These are phyloP conservation scores for Noctuana brunneofusca DNA, from an alignment of 2,888 invertebrate genomes.

Conservation along the genomic window DNA sequence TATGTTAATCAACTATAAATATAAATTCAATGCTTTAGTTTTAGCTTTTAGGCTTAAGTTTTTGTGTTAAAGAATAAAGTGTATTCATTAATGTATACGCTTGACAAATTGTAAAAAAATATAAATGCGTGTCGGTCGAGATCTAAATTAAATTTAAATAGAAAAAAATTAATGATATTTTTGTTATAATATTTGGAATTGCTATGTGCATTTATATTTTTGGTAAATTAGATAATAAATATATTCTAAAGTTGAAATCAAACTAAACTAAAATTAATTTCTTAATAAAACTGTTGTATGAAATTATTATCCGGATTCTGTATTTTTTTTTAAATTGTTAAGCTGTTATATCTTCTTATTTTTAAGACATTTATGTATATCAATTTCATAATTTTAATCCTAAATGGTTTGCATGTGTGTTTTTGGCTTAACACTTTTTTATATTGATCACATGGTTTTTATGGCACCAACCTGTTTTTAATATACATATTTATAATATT, in stretches of 20 bases:
- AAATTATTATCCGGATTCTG: no score
- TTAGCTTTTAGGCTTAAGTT: not conserved
- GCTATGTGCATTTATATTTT: not conserved
- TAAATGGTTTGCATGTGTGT: slow-evolving; percentile 30
- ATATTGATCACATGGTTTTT: slow-evolving; percentile 42
- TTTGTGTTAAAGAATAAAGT: not conserved
- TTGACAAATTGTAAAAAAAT: not conserved
- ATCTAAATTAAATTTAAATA: no score
- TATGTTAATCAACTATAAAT: no score
- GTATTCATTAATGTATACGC: no score
- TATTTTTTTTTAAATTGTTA: no score
- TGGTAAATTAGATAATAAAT: not conserved
- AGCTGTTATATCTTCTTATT: no score
- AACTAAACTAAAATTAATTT: no score
- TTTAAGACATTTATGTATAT: not conserved
- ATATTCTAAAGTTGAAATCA: not conserved
- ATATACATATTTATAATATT: slow-evolving; percentile 45
- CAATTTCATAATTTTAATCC: slow-evolving; percentile 36
- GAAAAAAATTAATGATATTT: no score
- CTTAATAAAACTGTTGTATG: no score
- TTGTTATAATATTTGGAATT: no score
- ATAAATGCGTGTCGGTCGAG: slow-evolving; percentile 1
- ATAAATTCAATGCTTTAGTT: no score
- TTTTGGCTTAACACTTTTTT: slow-evolving; percentile 41
- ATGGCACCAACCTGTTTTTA: slow-evolving; percentile 43